Base-by-base conservation (phyloP, 1,140 invertebrate species). In the Pseudomyrmex gracilis region DNA sequence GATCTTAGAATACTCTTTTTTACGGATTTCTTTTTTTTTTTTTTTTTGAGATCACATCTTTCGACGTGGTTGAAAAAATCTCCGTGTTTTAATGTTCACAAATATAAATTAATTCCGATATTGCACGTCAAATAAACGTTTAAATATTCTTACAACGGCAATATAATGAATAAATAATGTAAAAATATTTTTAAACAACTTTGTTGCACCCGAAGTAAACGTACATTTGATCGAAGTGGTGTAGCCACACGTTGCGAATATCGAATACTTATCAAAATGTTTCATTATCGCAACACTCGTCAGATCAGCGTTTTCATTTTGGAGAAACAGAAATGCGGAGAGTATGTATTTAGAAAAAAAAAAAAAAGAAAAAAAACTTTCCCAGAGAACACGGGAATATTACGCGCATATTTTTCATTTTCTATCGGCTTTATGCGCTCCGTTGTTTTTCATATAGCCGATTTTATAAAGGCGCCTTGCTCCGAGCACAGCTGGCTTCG, bases 401-500 rank as follows among this genome's bases (percentile, higher is more conserved):
- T 80, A 57, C 64, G 76, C 2, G 53, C 34, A 34, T 58, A 47
- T 78, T 68, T 78, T 78, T 78, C 51, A 58, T 49, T 58, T 58
- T 78, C 43, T 58, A 12, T 70, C 64, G 20, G 17, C 43, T 80
- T 70, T 80, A 12, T 22, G 20, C 15, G 13, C 17, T 22, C 20
- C n/a, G 34, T 43, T 17, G 68, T 67, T 12, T 68, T 58, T 78
- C 70, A 22, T 12, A 47, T 70, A 80, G 53, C 20, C 43, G 66
- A 80, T 80, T 71, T 80, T 80, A 80, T 34, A 71, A 80, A 80
- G 55, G 53, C 43, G 53, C 74, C 24, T 45, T 12, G 73, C 13
- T 77, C 43, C 66, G 76, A 58, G 57, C 53, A 34, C 53, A 60
- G 66, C 68, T 70, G 64, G 34, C 53, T 58, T 70, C 22, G 43